Conservation (phyloP, 2,113 vertebrate species). For the Atractosteus spatula region DNA sequence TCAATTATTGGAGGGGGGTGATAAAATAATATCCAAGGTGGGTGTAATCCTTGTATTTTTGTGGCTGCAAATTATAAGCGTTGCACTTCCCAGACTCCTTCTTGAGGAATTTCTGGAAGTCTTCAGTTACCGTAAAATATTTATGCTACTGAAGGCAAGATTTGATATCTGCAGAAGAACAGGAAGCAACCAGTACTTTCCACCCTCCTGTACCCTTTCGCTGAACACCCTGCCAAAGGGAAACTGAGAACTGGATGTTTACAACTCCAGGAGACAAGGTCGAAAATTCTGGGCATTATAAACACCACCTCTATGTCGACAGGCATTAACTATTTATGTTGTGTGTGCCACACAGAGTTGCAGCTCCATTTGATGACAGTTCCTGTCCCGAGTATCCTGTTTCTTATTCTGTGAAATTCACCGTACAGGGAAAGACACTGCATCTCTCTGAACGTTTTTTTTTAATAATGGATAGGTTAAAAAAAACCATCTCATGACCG, state of each 20-base stretch:
- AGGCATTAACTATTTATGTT: slow-evolving; percentile 71
- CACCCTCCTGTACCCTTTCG: slow-evolving; percentile 43
- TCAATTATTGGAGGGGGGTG: no score
- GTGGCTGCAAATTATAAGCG: neutral
- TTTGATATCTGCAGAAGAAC: slow-evolving; percentile 30
- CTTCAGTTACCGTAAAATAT: neutral
- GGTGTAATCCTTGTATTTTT: neutral
- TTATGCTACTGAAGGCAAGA: slow-evolving; percentile 9
- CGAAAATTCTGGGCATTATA: slow-evolving; percentile 69
- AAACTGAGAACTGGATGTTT: slow-evolving; percentile 55
- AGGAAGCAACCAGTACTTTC: slow-evolving; percentile 49
- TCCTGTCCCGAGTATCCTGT: slow-evolving; percentile 50
- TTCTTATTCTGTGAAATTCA: slow-evolving; percentile 43
- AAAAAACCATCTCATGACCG: no score
- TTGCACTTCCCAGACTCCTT: neutral
- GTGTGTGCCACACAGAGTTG: slow-evolving; percentile 71
- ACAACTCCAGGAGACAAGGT: slow-evolving; percentile 45
- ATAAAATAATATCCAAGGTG: no score
- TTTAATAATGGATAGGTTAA: no score
- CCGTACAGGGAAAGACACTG: no score
- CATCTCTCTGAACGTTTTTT: no score
- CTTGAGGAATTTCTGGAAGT: neutral
- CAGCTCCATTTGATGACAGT: slow-evolving; percentile 62
- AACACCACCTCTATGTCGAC: slow-evolving; percentile 65
- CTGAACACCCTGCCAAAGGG: slow-evolving; percentile 50